Base-by-base conservation (phyloP, 2,113 vertebrate genomes). In the Stomatorhinus ivindoensis region DNA sequence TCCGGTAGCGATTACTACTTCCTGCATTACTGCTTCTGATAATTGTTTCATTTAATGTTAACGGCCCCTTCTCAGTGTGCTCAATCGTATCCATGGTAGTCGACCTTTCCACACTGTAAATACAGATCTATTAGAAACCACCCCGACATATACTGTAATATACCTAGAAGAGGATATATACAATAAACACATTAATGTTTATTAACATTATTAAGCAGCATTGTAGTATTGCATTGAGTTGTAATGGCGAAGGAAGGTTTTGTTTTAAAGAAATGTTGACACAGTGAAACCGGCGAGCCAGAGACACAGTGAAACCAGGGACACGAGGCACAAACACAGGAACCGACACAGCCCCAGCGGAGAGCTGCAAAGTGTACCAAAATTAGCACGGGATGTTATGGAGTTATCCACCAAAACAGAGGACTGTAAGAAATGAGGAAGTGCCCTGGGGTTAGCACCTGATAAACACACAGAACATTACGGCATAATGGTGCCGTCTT, bases 1-100 rank as follows among this genome's bases (percentile, higher is more conserved):
- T 73, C 5, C 24, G 69, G 65, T 51, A 51, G 44, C 46, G n/a
- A 51, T 89, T 89, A 82, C 47, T 53, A 24, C 24, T 89, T 51
- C 48, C 73, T 21, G 69, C 73, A 89, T 39, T 44, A 44, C 73
- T 39, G 19, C 27, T 89, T 39, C 55, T 9, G n/a, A 47, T 88
- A 47, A 47, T 84, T 84, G 82, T 84, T 84, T 82, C 69, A 39
- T 87, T 90, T 87, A 58, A 53, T 53, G 85, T 53, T 87, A 87
- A 89, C 80, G 31, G 65, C 86, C 53, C 19, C 27, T 87, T 87
- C 53, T 87, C 55, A 13, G 39, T 19, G 31, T 2, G 50, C 85
- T 35, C 50, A 31, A 53, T 87, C 24, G 85, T 35, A 53, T 87
- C 48, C 27, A 47, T 35, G 50, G 24, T 48, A 86, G 86, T 69